Evolutionary conservation across 2,888 invertebrate genomes (phyloP).

Genomic region (Flabesymbios commensalis): DNA sequence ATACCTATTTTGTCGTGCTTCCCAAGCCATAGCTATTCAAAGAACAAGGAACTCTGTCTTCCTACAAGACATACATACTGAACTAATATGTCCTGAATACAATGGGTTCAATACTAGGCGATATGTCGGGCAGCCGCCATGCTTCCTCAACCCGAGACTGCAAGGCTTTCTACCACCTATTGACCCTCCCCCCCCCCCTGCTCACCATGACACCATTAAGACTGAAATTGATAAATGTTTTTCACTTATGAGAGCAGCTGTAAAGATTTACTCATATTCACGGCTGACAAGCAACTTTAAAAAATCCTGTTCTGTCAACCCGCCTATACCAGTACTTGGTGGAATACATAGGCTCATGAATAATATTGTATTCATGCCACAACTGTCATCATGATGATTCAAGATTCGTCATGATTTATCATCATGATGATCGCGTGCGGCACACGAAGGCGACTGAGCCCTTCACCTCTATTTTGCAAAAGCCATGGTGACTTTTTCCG

Average conservation of each 20-base stretch:
- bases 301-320: background rate
- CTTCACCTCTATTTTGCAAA: too few species aligned
- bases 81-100: constrained; percentile 5
- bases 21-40: background rate
- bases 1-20: constrained; percentile 1
- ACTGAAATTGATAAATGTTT: constrained; percentile 9
- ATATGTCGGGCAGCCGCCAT: constrained; percentile 4
- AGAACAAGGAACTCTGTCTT: background rate
- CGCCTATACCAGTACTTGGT: background rate
- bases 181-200: constrained; percentile 2
- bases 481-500: too few species aligned
- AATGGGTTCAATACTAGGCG: constrained; percentile 5
- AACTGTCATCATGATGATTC: too few species aligned
- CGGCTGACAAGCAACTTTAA: constrained; percentile 4
- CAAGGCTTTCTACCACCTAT: background rate
- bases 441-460: too few species aligned
- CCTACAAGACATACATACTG: constrained; percentile 4
- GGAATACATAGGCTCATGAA: too few species aligned
- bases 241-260: constrained; percentile 4
- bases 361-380: too few species aligned
- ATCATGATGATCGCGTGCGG: too few species aligned
- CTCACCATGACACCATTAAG: constrained; percentile 12
- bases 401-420: too few species aligned
- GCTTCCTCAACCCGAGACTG: constrained; percentile 3
- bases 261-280: background rate